Percentiles rank a stretch among this genome's conserved stretches.
phyloP scores from a whole-genome alignment of 1,140 invertebrate genomes.

The Zaprionus kolodkinae region DNA sequence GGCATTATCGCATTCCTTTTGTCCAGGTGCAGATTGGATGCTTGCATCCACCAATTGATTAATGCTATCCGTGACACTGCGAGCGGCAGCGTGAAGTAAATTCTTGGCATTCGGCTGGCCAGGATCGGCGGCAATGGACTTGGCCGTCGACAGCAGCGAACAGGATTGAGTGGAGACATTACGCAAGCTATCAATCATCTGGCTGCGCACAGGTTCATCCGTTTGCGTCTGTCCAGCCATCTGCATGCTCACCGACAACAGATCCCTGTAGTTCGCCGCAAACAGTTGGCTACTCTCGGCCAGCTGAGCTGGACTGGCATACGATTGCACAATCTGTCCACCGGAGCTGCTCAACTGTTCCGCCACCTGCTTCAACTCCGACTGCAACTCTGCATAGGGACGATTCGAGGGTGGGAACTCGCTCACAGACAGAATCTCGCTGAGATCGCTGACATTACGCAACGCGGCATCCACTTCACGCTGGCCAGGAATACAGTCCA shows the following conservation, averaged over 20 bases:
- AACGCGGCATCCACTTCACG: slow-evolving; percentile 95
- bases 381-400: slow-evolving; percentile 93
- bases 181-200: slow-evolving; percentile 94
- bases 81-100: slow-evolving; percentile 92
- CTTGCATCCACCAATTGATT: slow-evolving; percentile 95
- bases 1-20: slow-evolving; percentile 98
- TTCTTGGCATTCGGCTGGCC: slow-evolving; percentile 95
- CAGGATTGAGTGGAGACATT: slow-evolving; percentile 95
- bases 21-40: slow-evolving; percentile 93
- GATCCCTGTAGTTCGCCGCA: slow-evolving; percentile 90
- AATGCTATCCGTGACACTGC: slow-evolving; percentile 96
- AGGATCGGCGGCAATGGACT: slow-evolving; percentile 94
- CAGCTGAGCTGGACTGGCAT: slow-evolving; percentile 88
- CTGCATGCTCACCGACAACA: slow-evolving; percentile 91
- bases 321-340: slow-evolving; percentile 91
- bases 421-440: slow-evolving; percentile 89
- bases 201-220: slow-evolving; percentile 88
- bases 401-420: slow-evolving; percentile 90
- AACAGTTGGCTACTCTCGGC: slow-evolving; percentile 91
- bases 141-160: slow-evolving; percentile 94
- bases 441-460: slow-evolving; percentile 91
- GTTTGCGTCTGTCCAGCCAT: slow-evolving; percentile 91
- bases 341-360: slow-evolving; percentile 92
- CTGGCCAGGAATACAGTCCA: slow-evolving; percentile 94
- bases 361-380: slow-evolving; percentile 92